Conservation (phyloP, 2,797 vertebrate genomes). For the Serranus cabrilla region DNA sequence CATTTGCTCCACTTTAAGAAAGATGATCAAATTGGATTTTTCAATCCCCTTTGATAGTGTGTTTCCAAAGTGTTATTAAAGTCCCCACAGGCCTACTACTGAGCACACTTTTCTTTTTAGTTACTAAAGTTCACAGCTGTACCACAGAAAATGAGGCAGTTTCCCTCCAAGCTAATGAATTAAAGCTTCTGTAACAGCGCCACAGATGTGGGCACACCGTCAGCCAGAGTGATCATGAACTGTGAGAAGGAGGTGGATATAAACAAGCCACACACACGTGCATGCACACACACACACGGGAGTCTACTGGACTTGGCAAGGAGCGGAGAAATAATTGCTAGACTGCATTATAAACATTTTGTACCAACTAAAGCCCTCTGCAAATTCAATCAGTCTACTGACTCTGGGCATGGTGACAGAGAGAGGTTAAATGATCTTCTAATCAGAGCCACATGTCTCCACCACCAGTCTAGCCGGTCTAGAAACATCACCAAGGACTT, state of each 20-base stretch:
- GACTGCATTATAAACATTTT: conserved; percentile 82
- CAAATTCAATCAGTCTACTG: conserved; percentile 84
- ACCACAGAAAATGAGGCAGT: conserved; percentile 37
- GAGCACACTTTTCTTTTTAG: conserved; percentile 7
- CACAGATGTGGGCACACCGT: conserved; percentile 51
- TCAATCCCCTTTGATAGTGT: conserved; percentile 17
- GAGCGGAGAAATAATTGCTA: conserved; percentile 78
- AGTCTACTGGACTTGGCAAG: conserved; percentile 71
- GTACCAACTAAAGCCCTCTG: conserved; percentile 81
- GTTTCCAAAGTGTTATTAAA: conserved; percentile 10
- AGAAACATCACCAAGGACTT: conserved; percentile 71
- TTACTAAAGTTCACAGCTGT: conserved; percentile 26
- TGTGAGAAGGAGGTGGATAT: conserved; percentile 47
- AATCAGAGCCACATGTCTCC: conserved; percentile 87
- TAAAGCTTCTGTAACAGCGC: conserved; percentile 50
- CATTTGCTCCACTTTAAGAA: conserved; percentile 16
- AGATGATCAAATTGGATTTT: conserved; percentile 20
- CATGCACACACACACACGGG: conserved; percentile 15
- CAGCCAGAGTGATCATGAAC: conserved; percentile 58
- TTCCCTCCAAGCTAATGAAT: conserved; percentile 56
- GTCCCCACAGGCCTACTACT: not conserved
- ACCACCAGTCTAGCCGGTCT: conserved; percentile 73
- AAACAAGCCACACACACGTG: conserved; percentile 49
- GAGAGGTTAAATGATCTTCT: conserved; percentile 79
- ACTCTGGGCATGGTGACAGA: conserved; percentile 81